Base-by-base conservation (phyloP, 2,888 invertebrate genomes). In the Congeria kusceri region DNA sequence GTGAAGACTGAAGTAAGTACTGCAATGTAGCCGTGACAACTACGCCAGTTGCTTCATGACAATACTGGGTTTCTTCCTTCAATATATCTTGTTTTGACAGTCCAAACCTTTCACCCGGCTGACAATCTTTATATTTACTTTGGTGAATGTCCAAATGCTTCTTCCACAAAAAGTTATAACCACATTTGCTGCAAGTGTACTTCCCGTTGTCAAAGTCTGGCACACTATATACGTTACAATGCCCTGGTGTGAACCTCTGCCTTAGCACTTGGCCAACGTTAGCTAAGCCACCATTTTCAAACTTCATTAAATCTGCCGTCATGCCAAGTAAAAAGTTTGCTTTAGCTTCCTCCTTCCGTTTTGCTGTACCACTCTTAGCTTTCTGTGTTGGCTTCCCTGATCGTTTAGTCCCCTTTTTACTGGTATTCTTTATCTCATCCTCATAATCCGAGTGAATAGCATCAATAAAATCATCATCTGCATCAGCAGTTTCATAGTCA, bases 81-180 rank as follows among this genome's bases (percentile, higher is more conserved):
- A 74, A 62, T 20, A 62, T 46, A 62, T 74, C 67, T 46, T 29
- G 66, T 4, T 61, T 47, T 28, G 56, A 67, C 27, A 7, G 23
- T 53, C 27, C 28, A 18, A 62, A 70, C 11, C 32, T 57, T 32
- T 29, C 47, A 9, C 44, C n/a, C 2, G 29, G 53, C 13, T 58
- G 29, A 69, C 80, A 80, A 15, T 73, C 47, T 9, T 65, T 20
- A 29, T 61, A 27, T 57, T 65, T 68, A 9, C 20, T 27, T 20
- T 70, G 61, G 53, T 80, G 80, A 39, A 57, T 47, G n/a, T 77
- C 62, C 1, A 80, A 32, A 23, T 80, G 80, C 28, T 32, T 15
- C 28, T 65, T 32, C 62, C 56, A 64, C 28, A 66, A 20, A 57
- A 80, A 80, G 13, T 46, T 59, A 32, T 65, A 66, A 2, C 73